Base-by-base conservation (phyloP, 2,888 invertebrate species). In the Tetranychus piercei region DNA sequence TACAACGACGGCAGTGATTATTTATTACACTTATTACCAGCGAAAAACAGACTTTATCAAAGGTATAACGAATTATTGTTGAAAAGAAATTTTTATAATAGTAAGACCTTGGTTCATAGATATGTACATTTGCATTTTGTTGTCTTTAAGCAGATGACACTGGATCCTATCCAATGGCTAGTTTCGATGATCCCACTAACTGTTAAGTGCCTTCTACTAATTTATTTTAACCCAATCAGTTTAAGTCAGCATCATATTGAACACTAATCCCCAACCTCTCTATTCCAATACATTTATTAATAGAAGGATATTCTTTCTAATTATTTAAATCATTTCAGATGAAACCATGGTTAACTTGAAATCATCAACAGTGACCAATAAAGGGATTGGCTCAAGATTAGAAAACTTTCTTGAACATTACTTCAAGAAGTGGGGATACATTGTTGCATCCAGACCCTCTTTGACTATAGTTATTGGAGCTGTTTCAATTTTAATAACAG, bases 331-430 rank as follows among this genome's bases (percentile, higher is more conserved):
- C 3, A 34, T 34, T 34, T 34, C 34, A 34, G 34, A 34, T 34
- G 34, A 34, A 34, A 34, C 34, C 34, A 34, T 34, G 34, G 34
- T 34, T 34, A 34, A 34, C 34, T 3, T 55, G 9, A 55, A 15
- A 55, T 55, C 55, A 55, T 55, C 55, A 55, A 55, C 4, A 55
- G 8, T 15, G 9, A 15, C 55, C 9, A 9, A 55, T 9, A 9
- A 55, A 55, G 15, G 55, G 3, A 84, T 97, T 18, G 71, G 44
- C 1, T 34, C 71, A 4, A 43, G 15, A 44, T 44, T 71, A 9
- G 71, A 71, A 44, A 18, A 44, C 6, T 71, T 71, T 44, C 20
- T 71, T 44, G 43, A 43, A 1, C 18, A 71, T 6, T 18, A 15
- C 18, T 71, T 71, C n/a, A 20, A 11, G 6, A 7, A 44, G 18